These are phyloP conservation scores for Pollicipes pollicipes DNA, from an alignment of 1,140 invertebrate species.

Conservation along the genomic window DNA sequence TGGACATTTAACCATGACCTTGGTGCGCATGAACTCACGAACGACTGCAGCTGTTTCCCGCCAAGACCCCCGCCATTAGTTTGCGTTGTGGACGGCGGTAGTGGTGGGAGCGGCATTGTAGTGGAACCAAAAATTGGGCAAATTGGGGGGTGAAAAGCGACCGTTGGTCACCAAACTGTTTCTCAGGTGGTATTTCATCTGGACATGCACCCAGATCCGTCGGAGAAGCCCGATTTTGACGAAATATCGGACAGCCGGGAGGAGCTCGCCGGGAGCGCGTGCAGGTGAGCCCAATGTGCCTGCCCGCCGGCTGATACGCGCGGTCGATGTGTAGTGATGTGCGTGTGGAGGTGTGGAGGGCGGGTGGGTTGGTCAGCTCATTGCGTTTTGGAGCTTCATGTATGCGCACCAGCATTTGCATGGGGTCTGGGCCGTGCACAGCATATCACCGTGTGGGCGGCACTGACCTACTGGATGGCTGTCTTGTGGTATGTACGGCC, in stretches of 20 bases:
- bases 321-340: not conserved
- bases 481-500: too few species aligned
- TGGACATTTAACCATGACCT: not conserved
- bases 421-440: too few species aligned
- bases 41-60: not conserved
- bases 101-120: not conserved
- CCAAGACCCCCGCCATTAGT: not conserved
- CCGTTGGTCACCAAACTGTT: not conserved
- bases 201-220: not conserved
- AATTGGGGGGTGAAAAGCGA: not conserved
- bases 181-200: not conserved
- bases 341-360: too few species aligned
- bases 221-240: not conserved
- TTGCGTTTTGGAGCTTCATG: too few species aligned
- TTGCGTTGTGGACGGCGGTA: not conserved
- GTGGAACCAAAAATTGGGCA: not conserved
- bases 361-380: too few species aligned
- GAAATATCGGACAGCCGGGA: not conserved
- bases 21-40: not conserved
- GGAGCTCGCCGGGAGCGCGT: not conserved
- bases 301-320: not conserved
- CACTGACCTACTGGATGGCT: too few species aligned
- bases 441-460: too few species aligned
- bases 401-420: too few species aligned
- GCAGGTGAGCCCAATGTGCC: not conserved